Conservation (phyloP, 2,888 invertebrate genomes). For the Hirtodrosophila cameraria region DNA sequence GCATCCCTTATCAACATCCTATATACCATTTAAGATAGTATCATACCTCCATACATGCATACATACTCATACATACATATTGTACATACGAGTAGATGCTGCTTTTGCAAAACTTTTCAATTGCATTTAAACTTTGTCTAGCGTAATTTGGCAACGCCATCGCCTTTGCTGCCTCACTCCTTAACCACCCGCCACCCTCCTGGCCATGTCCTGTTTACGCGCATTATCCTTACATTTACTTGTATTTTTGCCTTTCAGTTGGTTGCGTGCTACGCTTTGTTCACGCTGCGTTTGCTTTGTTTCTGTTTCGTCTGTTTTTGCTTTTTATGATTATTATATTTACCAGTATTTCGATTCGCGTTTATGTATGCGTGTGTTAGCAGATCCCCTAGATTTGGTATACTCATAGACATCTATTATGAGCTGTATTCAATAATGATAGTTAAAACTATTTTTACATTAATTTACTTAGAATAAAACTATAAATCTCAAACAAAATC, state of each 20-base stretch:
- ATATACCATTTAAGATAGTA: too few relatives aligned
- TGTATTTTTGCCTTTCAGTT: slow-evolving; percentile 26
- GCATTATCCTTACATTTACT: slow-evolving; percentile 40
- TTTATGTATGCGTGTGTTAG: neutral
- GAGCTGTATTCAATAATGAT: too few relatives aligned
- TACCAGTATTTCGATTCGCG: slow-evolving; percentile 9
- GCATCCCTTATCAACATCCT: neutral
- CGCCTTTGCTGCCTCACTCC: too few relatives aligned
- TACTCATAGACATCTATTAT: too few relatives aligned
- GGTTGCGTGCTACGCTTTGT: slow-evolving; percentile 44
- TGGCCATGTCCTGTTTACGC: slow-evolving; percentile 34
- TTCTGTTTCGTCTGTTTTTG: slow-evolving; percentile 32
- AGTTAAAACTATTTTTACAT: too few relatives aligned
- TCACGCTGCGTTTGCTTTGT: slow-evolving; percentile 46
- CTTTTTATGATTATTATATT: slow-evolving; percentile 66
- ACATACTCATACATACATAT: too few relatives aligned
- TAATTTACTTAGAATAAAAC: too few relatives aligned
- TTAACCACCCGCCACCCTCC: neutral
- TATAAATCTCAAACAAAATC: too few relatives aligned
- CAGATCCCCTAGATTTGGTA: neutral
- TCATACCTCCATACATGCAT: neutral
- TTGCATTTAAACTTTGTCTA: slow-evolving; percentile 70
- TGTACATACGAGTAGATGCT: slow-evolving; percentile 15
- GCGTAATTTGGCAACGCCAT: slow-evolving; percentile 47
- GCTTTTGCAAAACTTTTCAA: slow-evolving; percentile 62